Base-by-base conservation (phyloP, 2,888 invertebrate genomes). In the Axea sp. region DNA sequence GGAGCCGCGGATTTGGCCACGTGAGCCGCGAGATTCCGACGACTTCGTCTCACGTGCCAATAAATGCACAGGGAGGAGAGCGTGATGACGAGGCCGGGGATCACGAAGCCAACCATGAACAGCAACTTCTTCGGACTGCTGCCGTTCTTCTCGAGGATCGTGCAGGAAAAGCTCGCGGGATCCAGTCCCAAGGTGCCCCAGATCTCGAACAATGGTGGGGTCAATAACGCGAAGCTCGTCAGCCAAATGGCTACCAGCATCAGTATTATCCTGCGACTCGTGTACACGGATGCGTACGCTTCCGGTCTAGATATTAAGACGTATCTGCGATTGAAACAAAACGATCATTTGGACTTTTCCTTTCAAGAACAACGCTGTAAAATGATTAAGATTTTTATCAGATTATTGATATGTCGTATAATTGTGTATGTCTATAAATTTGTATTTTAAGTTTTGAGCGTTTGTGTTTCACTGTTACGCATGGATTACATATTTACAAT, bases 171-270 rank as follows among this genome's bases (percentile, higher is more conserved):
- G 1, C 96, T 95, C 11, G 91, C 90, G 17, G 91, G 89, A 78
- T 96, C 93, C 26, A 96, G 88, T 0, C 96, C 96, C 73, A 97
- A 90, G 78, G 91, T 92, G 8, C 96, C 96, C 96, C 96, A 96
- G 9, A 94, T 88, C 51, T 93, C 95, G 5, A 95, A 87, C 12
- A 95, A 89, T 0, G 96, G 94, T 2, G 95, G 95, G 14, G 95
- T 87, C 90, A 95, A 88, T 15, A 90, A 88, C 0, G 85, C 80
- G 75, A 89, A 87, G 85, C 81, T 89, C 1, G 95, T 90, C 7
- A 91, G 88, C 96, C 96, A 97, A 72, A 95, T 93, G 68, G 92
- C 90, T 9, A 93, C 83, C 83, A 97, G 90, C 91, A 96, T 96
- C 65, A 94, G 80, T 81, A 91, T 91, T 79, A 96, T 95, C 82